These are phyloP conservation scores for Hozukius guyotensis DNA, from an alignment of 2,797 vertebrate species.

Conservation along the genomic window DNA sequence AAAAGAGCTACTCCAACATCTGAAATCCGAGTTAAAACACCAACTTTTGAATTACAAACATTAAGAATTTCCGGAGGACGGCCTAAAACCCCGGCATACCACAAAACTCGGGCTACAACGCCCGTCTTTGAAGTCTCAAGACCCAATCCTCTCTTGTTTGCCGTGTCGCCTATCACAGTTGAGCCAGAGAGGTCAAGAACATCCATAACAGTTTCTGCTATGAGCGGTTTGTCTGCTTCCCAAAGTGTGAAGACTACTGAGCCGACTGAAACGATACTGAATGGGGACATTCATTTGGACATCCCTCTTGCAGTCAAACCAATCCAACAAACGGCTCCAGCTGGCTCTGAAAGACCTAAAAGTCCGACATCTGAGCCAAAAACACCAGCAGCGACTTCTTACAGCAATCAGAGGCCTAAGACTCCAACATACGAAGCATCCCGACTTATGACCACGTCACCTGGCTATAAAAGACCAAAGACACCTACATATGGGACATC, in stretches of 20 bases:
- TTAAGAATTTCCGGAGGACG: conserved; percentile 64
- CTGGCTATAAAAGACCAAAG: conserved; percentile 73
- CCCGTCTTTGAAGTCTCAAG: conserved; percentile 82
- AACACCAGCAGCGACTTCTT: conserved; percentile 17
- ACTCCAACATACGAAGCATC: conserved; percentile 70
- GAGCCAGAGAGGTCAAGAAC: conserved; percentile 72
- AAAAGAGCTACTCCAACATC: conserved; percentile 35
- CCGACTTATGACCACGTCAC: conserved; percentile 60
- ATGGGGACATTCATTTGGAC: conserved; percentile 61
- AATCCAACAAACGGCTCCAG: conserved; percentile 33
- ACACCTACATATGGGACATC: conserved; percentile 63
- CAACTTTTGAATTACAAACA: conserved; percentile 66
- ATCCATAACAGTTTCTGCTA: conserved; percentile 45
- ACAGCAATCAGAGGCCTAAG: conserved; percentile 59
- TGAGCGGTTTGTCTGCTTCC: conserved; percentile 16
- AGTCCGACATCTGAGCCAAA: conserved; percentile 23
- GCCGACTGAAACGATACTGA: conserved; percentile 39
- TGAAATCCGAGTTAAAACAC: conserved; percentile 60
- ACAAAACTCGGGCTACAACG: conserved; percentile 59
- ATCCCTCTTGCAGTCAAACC: conserved; percentile 37
- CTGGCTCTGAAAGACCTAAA: conserved; percentile 27
- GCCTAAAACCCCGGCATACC: conserved; percentile 76
- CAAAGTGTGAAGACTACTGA: conserved; percentile 43
- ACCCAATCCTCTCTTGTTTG: conserved; percentile 83
- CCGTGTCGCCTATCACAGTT: conserved; percentile 75